These are phyloP conservation scores for Platalea minor DNA, from an alignment of 2,797 vertebrate genomes.

Conservation along the genomic window DNA sequence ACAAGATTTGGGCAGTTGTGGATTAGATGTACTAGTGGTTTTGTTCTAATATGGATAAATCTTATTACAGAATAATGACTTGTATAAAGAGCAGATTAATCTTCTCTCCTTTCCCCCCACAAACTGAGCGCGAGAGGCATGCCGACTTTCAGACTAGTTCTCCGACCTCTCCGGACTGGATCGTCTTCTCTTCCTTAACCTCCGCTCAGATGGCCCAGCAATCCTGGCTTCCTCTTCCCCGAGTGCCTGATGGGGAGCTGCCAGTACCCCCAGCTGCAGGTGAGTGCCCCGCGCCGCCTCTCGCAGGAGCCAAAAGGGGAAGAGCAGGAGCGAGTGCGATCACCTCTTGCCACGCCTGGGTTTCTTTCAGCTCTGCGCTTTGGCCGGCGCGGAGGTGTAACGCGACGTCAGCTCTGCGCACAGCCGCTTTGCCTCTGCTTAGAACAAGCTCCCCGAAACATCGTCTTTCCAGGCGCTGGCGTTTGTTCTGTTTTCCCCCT, in stretches of 20 bases:
- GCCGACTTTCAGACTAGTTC: not conserved
- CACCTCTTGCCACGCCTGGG: fast-evolving
- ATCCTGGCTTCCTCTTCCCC: slow-evolving; percentile 89
- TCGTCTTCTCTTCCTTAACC: slow-evolving; percentile 68
- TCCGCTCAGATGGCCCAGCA: slow-evolving; percentile 88
- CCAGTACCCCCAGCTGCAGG: slow-evolving; percentile 94
- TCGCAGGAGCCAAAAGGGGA: not conserved
- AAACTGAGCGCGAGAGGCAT: not conserved
- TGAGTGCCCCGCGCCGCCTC: slow-evolving; percentile 1
- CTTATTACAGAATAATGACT: slow-evolving; percentile 17
- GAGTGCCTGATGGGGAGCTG: slow-evolving; percentile 95
- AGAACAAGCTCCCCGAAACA: not conserved
- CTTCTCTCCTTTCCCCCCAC: not conserved
- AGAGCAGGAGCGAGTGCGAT: not conserved
- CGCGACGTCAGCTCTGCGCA: fast-evolving
- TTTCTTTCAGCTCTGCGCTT: not conserved
- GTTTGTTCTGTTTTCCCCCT: not conserved
- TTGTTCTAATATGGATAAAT: slow-evolving; percentile 11
- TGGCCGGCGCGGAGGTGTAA: not conserved
- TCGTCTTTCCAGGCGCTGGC: not conserved
- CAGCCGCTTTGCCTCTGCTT: not conserved
- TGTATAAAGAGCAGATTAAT: slow-evolving; percentile 10
- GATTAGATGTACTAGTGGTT: slow-evolving; percentile 15
- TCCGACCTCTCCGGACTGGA: not conserved
- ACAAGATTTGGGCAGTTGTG: not conserved